Conservation (phyloP, 2,888 invertebrate species). For the Agonopterix subpropinquella region DNA sequence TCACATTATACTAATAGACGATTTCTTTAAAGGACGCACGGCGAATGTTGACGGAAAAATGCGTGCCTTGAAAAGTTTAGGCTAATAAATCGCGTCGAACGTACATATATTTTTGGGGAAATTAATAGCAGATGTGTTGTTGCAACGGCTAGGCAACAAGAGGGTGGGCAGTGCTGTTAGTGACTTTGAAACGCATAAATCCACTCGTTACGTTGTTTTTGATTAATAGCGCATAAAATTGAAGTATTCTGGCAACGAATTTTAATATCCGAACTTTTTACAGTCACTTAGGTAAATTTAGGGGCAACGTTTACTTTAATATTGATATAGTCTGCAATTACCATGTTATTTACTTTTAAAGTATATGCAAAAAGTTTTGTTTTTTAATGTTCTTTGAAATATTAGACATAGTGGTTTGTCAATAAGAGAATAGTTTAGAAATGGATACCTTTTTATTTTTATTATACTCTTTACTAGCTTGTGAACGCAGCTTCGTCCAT, state of each 20-base stretch:
- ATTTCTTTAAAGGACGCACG: constrained; percentile 49
- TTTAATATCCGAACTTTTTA: constrained; percentile 44
- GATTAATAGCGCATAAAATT: constrained; percentile 68
- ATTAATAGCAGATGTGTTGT: constrained; percentile 74
- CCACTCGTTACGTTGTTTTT: constrained; percentile 58
- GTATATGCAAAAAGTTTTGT: no score
- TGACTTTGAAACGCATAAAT: constrained; percentile 70
- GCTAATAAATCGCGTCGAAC: constrained; percentile 65
- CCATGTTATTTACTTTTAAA: no score
- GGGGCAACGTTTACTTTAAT: no score
- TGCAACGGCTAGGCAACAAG: constrained; percentile 42
- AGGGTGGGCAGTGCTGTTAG: constrained; percentile 47
- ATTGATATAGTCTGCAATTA: no score
- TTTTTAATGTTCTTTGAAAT: no score
- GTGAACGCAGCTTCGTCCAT: no score
- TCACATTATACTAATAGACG: constrained; percentile 76
- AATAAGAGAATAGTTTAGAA: no score
- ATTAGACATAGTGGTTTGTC: no score
- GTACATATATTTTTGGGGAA: constrained; percentile 60
- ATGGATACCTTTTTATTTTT: no score
- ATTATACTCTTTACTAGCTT: no score
- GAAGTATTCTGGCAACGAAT: constrained; percentile 49
- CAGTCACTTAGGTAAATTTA: constrained; percentile 5
- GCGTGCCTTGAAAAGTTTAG: constrained; percentile 62
- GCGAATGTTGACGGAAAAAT: constrained; percentile 44